Evolutionary conservation across 2,797 vertebrate species (phyloP), one percentile per base, ranked within the genome.

Genomic region (Phrynocephalus vlangalii): DNA sequence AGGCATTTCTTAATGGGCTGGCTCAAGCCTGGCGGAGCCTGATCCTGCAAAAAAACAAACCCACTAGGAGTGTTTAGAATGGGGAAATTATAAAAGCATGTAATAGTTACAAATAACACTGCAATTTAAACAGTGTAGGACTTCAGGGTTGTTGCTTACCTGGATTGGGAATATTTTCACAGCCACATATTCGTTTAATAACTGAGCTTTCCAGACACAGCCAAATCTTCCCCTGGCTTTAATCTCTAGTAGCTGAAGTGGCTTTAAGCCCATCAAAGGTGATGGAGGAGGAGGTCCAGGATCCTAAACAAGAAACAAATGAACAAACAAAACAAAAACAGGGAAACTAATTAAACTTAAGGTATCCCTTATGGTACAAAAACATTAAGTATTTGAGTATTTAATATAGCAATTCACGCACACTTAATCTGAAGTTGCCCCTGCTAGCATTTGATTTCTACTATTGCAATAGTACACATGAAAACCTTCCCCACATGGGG

Each of bases 111-210:
- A 33, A 81, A 56, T 56, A 63, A 44, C 44, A n/a, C 13, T 79
- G 28, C 16, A 5, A 5, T 70, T 48, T 5, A 26, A 48, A 72
- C 15, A 84, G 6, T 38, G 60, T 38, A 26, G 15, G 15, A 70
- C 4, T 79, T 67, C 28, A 75, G 26, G 20, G 9, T 71, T 3
- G 83, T 63, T 87, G 89, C 85, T 91, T 96, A 99, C 99, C 98
- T 99, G 99, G 87, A 99, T 97, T 3, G 99, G 98, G 96, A 99
- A 99, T 97, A 99, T 98, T 97, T 99, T 99, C 20, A 99, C 98
- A 0, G 99, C 99, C 86, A 99, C 98, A 0, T 98, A 98, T 18
- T 99, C 98, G 5, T 96, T 98, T 44, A 99, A 97, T 68, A 99
- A 97, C 92, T 99, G 98, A 26, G 99, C 99, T 96, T 99, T 99